These are phyloP conservation scores for Cerceris ruficornis DNA, from an alignment of 2,888 invertebrate genomes.

Conservation along the genomic window DNA sequence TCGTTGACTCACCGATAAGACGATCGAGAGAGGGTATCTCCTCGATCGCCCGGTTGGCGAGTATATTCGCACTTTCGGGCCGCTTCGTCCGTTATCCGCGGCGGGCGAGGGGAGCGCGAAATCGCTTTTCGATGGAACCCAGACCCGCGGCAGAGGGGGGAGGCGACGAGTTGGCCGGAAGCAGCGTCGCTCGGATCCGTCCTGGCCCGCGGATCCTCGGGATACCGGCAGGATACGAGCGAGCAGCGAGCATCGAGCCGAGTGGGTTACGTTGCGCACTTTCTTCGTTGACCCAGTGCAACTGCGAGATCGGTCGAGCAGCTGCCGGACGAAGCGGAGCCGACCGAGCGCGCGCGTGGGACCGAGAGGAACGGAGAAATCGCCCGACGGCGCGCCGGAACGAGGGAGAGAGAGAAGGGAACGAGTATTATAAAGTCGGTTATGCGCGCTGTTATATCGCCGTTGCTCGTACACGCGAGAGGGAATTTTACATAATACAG, in stretches of 20 bases:
- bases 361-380: not conserved
- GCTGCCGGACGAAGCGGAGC: conserved; percentile 5
- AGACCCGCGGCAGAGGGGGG: no score
- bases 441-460: conserved; percentile 37
- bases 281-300: conserved; percentile 33
- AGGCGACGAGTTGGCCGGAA: not conserved
- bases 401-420: not conserved
- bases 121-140: no score
- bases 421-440: conserved; percentile 37
- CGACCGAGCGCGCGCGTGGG: not conserved
- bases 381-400: not conserved
- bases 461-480: conserved; percentile 14
- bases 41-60: not conserved
- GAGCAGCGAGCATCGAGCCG: conserved; percentile 12
- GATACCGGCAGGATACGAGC: not conserved
- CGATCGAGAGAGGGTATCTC: conserved; percentile 2
- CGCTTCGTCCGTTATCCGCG: conserved; percentile 18
- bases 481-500: conserved; percentile 49
- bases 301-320: conserved; percentile 5
- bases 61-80: no score
- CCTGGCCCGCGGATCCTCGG: conserved; percentile 16
- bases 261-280: conserved; percentile 30
- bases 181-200: conserved; percentile 31
- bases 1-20: conserved; percentile 29
- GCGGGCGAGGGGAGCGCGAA: no score